A percentile compares a stretch with the other conserved stretches of the same genome.
Evolutionary conservation across 2,113 vertebrate species (phyloP).

Genomic region (Geococcyx californianus): DNA sequence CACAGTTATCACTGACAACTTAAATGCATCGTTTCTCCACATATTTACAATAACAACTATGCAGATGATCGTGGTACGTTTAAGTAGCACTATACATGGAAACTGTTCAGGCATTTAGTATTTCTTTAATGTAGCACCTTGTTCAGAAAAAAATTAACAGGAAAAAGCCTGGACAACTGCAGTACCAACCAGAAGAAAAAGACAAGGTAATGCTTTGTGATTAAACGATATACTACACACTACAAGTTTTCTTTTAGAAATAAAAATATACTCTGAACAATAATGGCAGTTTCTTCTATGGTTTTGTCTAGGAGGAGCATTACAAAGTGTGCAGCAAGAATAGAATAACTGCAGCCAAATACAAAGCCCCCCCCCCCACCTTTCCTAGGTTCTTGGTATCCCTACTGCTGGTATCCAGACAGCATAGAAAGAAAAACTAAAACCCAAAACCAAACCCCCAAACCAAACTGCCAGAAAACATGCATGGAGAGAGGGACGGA

Average conservation of each 20-base stretch:
- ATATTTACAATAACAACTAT: background rate
- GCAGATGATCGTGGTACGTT: background rate
- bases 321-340: background rate
- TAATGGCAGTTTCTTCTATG: background rate
- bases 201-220: background rate
- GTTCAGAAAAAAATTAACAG: background rate
- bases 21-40: background rate
- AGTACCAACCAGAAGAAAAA: background rate
- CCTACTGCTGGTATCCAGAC: background rate
- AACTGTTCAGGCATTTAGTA: background rate
- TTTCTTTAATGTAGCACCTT: background rate
- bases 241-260: background rate
- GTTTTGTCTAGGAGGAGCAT: background rate
- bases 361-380: background rate
- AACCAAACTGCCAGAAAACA: too few species aligned
- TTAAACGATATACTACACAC: background rate
- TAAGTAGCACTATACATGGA: background rate
- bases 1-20: accelerated
- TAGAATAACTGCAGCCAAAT: background rate
- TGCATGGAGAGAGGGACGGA: background rate
- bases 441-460: background rate
- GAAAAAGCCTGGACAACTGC: background rate
- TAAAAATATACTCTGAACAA: background rate
- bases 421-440: background rate
- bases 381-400: background rate